Percentiles rank a stretch among this genome's conserved stretches.
phyloP scores from a whole-genome alignment of 2,113 vertebrate species.

The Accipiter virgatus region DNA sequence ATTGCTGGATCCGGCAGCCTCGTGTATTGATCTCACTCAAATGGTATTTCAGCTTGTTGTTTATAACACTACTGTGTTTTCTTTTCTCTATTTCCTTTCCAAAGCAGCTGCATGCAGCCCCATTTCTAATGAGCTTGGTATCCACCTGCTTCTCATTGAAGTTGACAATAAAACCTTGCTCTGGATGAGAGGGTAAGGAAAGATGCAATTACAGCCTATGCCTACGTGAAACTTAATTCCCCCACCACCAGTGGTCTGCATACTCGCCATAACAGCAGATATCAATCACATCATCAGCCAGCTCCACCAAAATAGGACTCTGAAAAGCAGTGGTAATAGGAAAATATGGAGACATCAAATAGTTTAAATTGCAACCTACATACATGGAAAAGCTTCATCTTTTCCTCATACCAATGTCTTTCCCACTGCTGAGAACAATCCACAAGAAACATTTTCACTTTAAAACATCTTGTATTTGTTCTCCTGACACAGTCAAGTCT shows the following conservation, averaged over 20 bases:
- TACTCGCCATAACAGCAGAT: neutral
- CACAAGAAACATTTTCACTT: neutral
- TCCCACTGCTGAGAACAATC: neutral
- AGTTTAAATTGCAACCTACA: neutral
- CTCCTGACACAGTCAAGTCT: neutral
- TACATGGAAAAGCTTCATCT: neutral
- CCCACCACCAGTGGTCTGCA: neutral
- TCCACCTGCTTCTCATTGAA: slow-evolving; percentile 16
- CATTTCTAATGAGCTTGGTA: neutral
- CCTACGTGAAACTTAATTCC: neutral
- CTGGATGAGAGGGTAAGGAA: neutral
- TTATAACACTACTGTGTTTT: neutral
- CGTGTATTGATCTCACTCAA: neutral
- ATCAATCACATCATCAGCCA: neutral
- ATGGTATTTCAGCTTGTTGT: neutral
- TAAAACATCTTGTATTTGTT: neutral
- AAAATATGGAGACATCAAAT: neutral
- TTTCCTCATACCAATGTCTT: neutral
- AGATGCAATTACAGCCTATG: neutral
- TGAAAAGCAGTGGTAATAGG: neutral
- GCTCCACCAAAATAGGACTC: neutral
- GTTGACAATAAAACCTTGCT: neutral
- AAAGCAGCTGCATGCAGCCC: neutral
- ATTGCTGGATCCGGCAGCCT: neutral
- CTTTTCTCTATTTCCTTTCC: neutral